Evolutionary conservation across 2,113 vertebrate species (phyloP).

Genomic region (Pygoscelis adeliae): DNA sequence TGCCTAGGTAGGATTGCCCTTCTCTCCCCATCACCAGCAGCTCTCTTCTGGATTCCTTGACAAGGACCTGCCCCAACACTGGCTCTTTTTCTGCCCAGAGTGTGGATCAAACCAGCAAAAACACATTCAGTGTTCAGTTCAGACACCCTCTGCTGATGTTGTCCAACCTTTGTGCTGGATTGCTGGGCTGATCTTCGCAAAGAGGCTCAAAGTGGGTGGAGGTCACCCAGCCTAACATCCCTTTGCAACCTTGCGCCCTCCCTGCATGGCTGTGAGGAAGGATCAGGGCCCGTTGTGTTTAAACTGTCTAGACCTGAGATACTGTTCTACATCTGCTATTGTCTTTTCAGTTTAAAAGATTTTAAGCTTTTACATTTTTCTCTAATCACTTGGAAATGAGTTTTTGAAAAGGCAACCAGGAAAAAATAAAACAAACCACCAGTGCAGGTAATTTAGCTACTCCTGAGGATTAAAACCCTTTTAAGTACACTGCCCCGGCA

Average conservation of each 20-base stretch:
- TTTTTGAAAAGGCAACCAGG: neutral
- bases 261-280: rapidly evolving
- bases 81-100: neutral
- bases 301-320: neutral
- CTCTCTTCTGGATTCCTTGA: neutral
- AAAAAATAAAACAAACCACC: neutral
- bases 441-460: neutral
- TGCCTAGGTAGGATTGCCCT: neutral
- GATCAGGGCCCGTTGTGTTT: neutral
- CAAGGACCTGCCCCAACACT: neutral
- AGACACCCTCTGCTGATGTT: neutral
- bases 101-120: neutral
- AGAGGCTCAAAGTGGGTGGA: neutral
- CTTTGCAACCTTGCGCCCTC: rapidly evolving
- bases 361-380: neutral
- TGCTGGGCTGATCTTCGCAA: neutral
- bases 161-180: neutral
- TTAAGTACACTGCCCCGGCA: rapidly evolving
- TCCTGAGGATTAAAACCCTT: neutral
- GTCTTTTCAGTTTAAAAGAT: neutral
- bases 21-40: neutral
- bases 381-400: neutral
- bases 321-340: neutral
- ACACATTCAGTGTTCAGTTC: neutral
- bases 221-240: neutral